Conservation (phyloP, 2,113 vertebrate species). For the Ammodytes marinus region DNA sequence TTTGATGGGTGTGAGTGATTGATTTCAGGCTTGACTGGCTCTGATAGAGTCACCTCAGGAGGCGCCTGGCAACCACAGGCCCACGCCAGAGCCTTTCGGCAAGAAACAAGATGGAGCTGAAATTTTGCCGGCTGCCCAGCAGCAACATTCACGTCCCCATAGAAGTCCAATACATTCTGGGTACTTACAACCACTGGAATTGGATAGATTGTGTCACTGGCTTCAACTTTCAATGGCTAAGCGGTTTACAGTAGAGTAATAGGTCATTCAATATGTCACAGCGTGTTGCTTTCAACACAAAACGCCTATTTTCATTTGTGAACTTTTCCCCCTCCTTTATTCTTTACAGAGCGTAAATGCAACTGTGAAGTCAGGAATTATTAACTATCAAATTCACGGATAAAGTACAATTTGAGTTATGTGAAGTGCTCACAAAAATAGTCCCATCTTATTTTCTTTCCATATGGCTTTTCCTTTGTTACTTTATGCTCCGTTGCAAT, state of each 20-base stretch:
- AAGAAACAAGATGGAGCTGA: slow-evolving; percentile 80
- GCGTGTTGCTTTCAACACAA: slow-evolving; percentile 70
- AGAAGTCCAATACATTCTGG: slow-evolving; percentile 81
- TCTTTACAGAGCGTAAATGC: slow-evolving; percentile 18
- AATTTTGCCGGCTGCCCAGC: slow-evolving; percentile 78
- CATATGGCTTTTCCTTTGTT: slow-evolving; percentile 71
- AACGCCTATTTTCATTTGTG: slow-evolving; percentile 64
- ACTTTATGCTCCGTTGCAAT: slow-evolving; percentile 67
- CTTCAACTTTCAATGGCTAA: slow-evolving; percentile 75
- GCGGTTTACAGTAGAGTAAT: slow-evolving; percentile 77
- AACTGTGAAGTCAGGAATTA: slow-evolving; percentile 32
- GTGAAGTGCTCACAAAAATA: slow-evolving; percentile 31
- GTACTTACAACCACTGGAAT: slow-evolving; percentile 75
- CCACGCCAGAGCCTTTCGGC: slow-evolving; percentile 80
- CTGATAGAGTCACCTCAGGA: slow-evolving; percentile 90
- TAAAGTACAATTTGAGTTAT: slow-evolving; percentile 39
- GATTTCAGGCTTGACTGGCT: slow-evolving; percentile 90
- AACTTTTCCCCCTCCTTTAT: slow-evolving; percentile 25
- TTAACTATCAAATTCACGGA: slow-evolving; percentile 52
- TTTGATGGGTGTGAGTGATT: slow-evolving; percentile 91
- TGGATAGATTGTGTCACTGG: slow-evolving; percentile 78
- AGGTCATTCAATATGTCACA: slow-evolving; percentile 79
- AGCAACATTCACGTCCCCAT: slow-evolving; percentile 73
- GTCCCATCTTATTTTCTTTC: slow-evolving; percentile 57
- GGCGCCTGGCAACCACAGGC: slow-evolving; percentile 84